These are phyloP conservation scores for Osmerus mordax DNA, from an alignment of 2,113 vertebrate genomes.

Conservation along the genomic window DNA sequence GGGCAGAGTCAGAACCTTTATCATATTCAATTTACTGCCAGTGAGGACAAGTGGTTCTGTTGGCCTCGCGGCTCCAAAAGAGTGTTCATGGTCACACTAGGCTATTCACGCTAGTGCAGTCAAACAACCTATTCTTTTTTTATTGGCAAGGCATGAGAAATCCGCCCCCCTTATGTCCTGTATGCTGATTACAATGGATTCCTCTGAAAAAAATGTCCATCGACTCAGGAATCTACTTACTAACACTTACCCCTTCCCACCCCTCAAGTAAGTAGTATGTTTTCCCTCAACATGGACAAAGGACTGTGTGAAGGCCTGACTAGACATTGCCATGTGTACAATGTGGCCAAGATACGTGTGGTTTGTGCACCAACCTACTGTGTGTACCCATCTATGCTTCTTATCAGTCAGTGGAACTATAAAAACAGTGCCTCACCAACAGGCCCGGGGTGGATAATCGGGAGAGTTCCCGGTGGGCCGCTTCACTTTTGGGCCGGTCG, in stretches of 20 bases:
- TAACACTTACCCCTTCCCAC: neutral
- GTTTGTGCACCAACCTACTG: too few relatives aligned
- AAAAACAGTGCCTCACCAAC: too few relatives aligned
- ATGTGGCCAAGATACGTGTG: too few relatives aligned
- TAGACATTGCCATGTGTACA: too few relatives aligned
- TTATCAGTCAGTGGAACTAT: too few relatives aligned
- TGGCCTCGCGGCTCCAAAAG: neutral
- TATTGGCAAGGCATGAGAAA: slow-evolving; percentile 28
- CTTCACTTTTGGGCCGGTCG: too few relatives aligned
- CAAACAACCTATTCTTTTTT: slow-evolving; percentile 38
- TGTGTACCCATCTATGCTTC: too few relatives aligned
- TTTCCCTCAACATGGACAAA: neutral
- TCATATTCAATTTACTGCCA: slow-evolving; percentile 50
- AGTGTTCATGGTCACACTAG: slow-evolving; percentile 30
- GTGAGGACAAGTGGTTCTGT: neutral
- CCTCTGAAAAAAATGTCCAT: slow-evolving; percentile 23
- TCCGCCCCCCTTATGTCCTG: slow-evolving; percentile 13
- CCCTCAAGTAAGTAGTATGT: neutral
- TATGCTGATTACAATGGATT: slow-evolving; percentile 49
- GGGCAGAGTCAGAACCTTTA: slow-evolving; percentile 42
- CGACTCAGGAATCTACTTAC: slow-evolving; percentile 9
- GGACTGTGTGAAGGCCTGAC: neutral
- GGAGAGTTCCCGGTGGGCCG: too few relatives aligned
- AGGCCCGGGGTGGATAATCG: too few relatives aligned
- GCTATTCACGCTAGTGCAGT: slow-evolving; percentile 8